Evolutionary conservation across 2,797 vertebrate genomes (phyloP).

Genomic region (Lates japonicus): DNA sequence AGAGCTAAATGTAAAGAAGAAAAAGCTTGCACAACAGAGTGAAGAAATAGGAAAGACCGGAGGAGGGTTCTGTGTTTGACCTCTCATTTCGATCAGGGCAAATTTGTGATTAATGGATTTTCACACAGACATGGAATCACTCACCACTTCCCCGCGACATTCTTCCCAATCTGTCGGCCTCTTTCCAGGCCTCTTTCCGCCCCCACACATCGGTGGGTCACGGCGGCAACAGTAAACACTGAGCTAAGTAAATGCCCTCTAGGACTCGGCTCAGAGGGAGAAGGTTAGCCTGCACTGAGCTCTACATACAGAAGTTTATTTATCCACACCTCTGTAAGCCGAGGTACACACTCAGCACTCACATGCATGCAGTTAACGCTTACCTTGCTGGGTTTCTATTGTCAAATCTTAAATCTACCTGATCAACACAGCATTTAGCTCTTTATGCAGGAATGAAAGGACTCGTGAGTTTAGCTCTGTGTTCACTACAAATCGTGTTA

Average conservation of each 20-base stretch:
- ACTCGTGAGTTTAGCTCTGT: neutral
- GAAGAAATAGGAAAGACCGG: slow-evolving; percentile 32
- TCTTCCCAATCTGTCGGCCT: slow-evolving; percentile 58
- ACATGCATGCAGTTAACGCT: slow-evolving; percentile 28
- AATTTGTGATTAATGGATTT: slow-evolving; percentile 82
- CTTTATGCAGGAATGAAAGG: slow-evolving; percentile 5
- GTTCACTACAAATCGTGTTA: slow-evolving; percentile 59
- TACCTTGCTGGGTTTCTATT: slow-evolving; percentile 19
- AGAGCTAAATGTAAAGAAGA: slow-evolving; percentile 38
- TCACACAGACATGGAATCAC: slow-evolving; percentile 78
- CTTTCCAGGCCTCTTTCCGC: slow-evolving; percentile 38
- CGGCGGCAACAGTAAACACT: slow-evolving; percentile 68
- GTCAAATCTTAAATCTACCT: neutral
- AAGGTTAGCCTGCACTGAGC: slow-evolving; percentile 9
- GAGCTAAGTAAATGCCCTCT: slow-evolving; percentile 47
- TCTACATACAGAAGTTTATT: slow-evolving; percentile 29
- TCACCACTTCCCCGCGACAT: slow-evolving; percentile 78
- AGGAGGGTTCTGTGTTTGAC: slow-evolving; percentile 46
- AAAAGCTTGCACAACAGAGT: slow-evolving; percentile 42
- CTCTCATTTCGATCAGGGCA: slow-evolving; percentile 59
- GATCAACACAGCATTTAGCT: neutral
- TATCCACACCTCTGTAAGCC: slow-evolving; percentile 24
- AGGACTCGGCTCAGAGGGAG: slow-evolving; percentile 41
- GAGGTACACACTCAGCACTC: slow-evolving; percentile 22
- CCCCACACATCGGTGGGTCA: slow-evolving; percentile 47